Base-by-base conservation (phyloP, 2,888 invertebrate species). In the Sesia apiformis region DNA sequence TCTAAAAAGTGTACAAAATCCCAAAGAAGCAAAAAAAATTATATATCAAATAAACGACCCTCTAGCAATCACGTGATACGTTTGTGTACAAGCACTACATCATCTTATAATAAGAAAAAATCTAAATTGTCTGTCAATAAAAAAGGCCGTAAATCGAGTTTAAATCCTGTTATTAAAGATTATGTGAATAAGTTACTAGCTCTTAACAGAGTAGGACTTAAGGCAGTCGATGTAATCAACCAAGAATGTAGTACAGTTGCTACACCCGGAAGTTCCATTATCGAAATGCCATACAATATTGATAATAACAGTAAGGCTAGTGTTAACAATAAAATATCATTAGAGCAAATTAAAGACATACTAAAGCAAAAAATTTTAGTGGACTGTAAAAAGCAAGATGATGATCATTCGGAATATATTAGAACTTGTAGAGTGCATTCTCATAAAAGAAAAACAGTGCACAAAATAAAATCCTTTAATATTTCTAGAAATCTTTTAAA, bases 201-300 rank as follows among this genome's bases (percentile, higher is more conserved):
- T 41, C 66, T 90, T 4, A 89, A 84, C 57, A 82, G 69, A 63
- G 77, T 81, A 63, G 81, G 83, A 3, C 61, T 85, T 38, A 82
- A 80, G 68, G 84, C 84, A 4, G 67, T 89, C 52, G 77, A 88
- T 68, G 74, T 90, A 46, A 74, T 81, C 38, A 80, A 81, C 59
- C 84, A 86, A 68, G 84, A 88, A 54, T 88, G 90, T 58, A 90
- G 90, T 63, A 74, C 81, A 3, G 78, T 87, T 3, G 67, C 78
- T n/a, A 90, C 90, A 7, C 90, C 90, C 23, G 76, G 81, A 4
- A 90, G 88, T 62, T 90, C 90, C 1, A 75, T 90, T 53, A 75
- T 90, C 41, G 81, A 89, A 59, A 71, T 79, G 1, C 70, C 80
- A 6, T 70, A 67, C 42, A 90, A 90, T 65, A 58, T 73, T 7